phyloP scores from a whole-genome alignment of 2,888 invertebrate species.

The Ormyrus labotus region DNA sequence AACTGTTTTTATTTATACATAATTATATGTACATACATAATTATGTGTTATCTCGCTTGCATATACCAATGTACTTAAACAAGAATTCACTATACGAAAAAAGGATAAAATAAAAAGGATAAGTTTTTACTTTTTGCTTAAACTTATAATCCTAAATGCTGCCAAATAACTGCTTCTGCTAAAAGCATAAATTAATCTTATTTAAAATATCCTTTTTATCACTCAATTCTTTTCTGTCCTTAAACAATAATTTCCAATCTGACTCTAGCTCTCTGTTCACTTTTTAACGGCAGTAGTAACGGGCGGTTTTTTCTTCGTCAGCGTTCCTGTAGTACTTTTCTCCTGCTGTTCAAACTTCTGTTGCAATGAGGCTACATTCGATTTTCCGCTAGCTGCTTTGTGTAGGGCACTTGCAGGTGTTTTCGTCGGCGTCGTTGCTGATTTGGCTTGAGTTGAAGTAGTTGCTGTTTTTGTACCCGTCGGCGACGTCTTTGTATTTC shows the following conservation, averaged over 20 bases:
- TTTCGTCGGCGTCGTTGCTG: conserved; percentile 19
- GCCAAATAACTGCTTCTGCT: too few relatives aligned
- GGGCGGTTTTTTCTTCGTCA: conserved; percentile 33
- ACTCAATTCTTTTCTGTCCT: too few relatives aligned
- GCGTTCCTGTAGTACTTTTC: conserved; percentile 23
- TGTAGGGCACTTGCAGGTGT: not conserved
- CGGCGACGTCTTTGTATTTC: conserved; percentile 62
- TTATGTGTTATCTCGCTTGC: too few relatives aligned
- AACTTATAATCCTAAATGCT: too few relatives aligned
- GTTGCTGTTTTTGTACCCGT: conserved; percentile 60
- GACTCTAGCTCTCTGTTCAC: not conserved
- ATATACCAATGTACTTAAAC: too few relatives aligned
- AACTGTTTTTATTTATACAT: conserved; percentile 9
- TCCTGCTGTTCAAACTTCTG: conserved; percentile 85
- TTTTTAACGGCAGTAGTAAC: conserved; percentile 15
- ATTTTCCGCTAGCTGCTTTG: conserved; percentile 55
- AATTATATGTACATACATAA: conserved; percentile 6
- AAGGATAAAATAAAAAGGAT: too few relatives aligned
- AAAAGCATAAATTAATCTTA: too few relatives aligned
- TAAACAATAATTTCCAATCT: not conserved
- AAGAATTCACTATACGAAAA: too few relatives aligned
- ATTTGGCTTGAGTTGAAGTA: conserved; percentile 40
- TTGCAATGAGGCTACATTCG: conserved; percentile 85
- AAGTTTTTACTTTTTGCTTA: too few relatives aligned
- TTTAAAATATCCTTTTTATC: too few relatives aligned